Evolutionary conservation across 2,797 vertebrate genomes (phyloP).

Genomic region (Tapera naevia): DNA sequence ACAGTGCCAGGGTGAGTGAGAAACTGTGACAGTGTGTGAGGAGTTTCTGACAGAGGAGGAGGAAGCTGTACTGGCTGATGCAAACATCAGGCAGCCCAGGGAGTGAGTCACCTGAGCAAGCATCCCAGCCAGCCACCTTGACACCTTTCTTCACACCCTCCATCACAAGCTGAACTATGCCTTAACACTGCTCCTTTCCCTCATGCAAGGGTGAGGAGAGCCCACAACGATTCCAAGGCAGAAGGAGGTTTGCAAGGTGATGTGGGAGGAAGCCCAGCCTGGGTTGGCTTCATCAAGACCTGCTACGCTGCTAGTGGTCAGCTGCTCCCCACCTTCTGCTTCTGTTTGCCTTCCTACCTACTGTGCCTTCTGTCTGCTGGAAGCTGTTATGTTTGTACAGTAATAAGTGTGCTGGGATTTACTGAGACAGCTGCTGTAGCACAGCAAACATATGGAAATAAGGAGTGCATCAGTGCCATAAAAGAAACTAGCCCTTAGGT

Average conservation of each 20-base stretch:
- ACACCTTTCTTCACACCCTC: neutral
- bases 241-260: neutral
- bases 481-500: neutral
- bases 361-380: neutral
- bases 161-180: neutral
- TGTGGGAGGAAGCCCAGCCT: neutral
- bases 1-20: no score
- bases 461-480: neutral
- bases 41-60: neutral
- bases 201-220: neutral
- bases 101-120: neutral
- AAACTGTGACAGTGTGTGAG: accelerated
- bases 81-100: neutral
- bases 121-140: neutral
- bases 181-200: neutral
- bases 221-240: neutral
- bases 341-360: neutral
- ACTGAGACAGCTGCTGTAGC: neutral
- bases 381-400: neutral
- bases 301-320: neutral
- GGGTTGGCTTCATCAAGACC: neutral
- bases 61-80: accelerated
- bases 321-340: neutral
- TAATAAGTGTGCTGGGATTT: neutral
- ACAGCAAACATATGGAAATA: neutral